Evolutionary conservation across 2,113 vertebrate species (phyloP).

Genomic region (Oceanites oceanicus): DNA sequence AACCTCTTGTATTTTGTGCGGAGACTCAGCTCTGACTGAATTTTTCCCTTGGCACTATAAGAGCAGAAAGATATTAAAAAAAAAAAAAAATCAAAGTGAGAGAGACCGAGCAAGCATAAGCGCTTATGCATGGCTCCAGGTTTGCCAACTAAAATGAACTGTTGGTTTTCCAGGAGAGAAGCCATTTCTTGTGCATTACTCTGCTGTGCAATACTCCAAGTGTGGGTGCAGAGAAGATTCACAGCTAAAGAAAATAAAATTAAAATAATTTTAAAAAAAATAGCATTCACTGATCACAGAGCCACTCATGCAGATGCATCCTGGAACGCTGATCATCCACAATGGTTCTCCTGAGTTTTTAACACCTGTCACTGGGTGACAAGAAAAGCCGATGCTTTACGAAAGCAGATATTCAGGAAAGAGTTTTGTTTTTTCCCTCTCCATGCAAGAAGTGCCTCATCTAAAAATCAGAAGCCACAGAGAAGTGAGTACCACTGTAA

Average conservation of each 20-base stretch:
- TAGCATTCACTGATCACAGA: not conserved
- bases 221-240: not conserved
- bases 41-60: conserved; percentile 37
- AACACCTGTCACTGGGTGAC: not conserved
- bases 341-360: not conserved
- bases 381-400: not conserved
- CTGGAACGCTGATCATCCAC: not conserved
- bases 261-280: not conserved
- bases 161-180: not conserved
- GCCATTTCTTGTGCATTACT: not conserved
- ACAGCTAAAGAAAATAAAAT: not conserved
- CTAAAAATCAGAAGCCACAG: not conserved
- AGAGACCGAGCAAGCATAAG: not conserved
- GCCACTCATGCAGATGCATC: not conserved
- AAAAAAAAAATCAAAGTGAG: not conserved
- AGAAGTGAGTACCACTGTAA: not conserved
- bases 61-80: conserved; percentile 26
- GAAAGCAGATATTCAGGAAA: not conserved
- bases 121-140: not conserved
- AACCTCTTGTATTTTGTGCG: conserved; percentile 1
- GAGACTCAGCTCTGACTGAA: not conserved
- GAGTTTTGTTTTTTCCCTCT: not conserved
- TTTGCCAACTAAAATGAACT: not conserved
- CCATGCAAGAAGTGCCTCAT: not conserved
- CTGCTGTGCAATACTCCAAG: not conserved